Evolutionary conservation across 1,140 invertebrate species (phyloP).

Genomic region (Calosoma granatense): DNA sequence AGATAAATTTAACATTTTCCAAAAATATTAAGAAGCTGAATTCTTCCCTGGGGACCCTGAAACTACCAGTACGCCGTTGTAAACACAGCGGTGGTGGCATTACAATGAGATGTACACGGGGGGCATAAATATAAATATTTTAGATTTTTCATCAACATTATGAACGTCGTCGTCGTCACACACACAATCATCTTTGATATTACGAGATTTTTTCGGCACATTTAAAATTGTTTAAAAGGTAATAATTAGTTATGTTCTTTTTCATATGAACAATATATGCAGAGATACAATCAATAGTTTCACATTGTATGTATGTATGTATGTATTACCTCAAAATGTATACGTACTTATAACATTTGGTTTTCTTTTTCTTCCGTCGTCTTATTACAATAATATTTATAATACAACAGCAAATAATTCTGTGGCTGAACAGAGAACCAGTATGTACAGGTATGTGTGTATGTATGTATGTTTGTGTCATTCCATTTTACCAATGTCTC

Average conservation of each 20-base stretch:
- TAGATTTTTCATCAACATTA: neutral
- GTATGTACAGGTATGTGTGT: neutral
- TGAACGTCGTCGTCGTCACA: too few species aligned
- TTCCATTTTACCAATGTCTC: too few species aligned
- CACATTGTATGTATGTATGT: too few species aligned
- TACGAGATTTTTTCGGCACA: conserved; percentile 5
- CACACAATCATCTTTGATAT: conserved; percentile 8
- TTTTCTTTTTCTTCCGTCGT: neutral
- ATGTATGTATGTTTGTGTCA: neutral
- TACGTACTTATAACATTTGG: conserved; percentile 3
- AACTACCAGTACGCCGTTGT: conserved; percentile 3
- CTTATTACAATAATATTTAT: neutral
- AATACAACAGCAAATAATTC: neutral
- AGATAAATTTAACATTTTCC: conserved; percentile 13
- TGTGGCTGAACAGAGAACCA: neutral
- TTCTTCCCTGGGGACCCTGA: conserved; percentile 10
- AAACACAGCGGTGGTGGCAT: conserved; percentile 1
- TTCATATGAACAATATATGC: neutral
- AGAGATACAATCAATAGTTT: too few species aligned
- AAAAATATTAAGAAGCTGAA: conserved; percentile 14
- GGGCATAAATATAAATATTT: conserved; percentile 7
- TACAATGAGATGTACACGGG: conserved; percentile 4
- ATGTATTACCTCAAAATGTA: conserved; percentile 1
- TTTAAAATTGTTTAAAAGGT: conserved; percentile 9
- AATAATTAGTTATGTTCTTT: neutral